phyloP scores from a whole-genome alignment of 2,113 vertebrate species.

The Brachyistius frenatus region DNA sequence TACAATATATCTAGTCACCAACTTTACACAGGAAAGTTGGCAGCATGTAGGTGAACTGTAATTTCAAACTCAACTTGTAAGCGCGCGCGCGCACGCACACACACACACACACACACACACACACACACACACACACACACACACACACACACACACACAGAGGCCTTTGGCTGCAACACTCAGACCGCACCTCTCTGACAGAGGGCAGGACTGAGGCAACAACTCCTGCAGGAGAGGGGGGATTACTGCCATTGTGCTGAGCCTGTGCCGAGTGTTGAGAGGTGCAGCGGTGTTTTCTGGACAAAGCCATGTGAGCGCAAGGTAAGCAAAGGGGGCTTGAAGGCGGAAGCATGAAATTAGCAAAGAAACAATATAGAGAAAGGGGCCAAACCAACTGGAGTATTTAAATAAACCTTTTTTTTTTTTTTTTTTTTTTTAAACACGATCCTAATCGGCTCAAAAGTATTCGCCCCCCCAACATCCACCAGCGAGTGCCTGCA shows the following conservation, averaged over 20 bases:
- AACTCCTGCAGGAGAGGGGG: not conserved
- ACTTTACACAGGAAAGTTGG: conserved; percentile 8
- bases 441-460: conserved; percentile 25
- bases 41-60: conserved; percentile 8
- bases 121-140: no score
- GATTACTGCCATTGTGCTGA: not conserved
- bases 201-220: conserved; percentile 8
- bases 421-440: conserved; percentile 6
- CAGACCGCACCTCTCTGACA: conserved; percentile 32
- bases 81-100: no score
- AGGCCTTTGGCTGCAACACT: conserved; percentile 28
- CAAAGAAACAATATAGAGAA: conserved; percentile 33
- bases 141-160: not conserved
- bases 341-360: conserved; percentile 57
- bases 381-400: conserved; percentile 15
- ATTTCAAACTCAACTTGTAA: conserved; percentile 8
- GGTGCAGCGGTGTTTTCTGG: conserved; percentile 34
- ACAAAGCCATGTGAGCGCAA: conserved; percentile 31
- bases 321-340: conserved; percentile 22
- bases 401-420: conserved; percentile 32
- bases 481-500: conserved; percentile 19
- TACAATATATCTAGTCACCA: conserved; percentile 50
- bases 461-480: not conserved
- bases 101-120: not conserved
- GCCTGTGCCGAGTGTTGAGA: conserved; percentile 1